Evolutionary conservation across 2,797 vertebrate species (phyloP).

Genomic region (Phrynocephalus vlangalii): DNA sequence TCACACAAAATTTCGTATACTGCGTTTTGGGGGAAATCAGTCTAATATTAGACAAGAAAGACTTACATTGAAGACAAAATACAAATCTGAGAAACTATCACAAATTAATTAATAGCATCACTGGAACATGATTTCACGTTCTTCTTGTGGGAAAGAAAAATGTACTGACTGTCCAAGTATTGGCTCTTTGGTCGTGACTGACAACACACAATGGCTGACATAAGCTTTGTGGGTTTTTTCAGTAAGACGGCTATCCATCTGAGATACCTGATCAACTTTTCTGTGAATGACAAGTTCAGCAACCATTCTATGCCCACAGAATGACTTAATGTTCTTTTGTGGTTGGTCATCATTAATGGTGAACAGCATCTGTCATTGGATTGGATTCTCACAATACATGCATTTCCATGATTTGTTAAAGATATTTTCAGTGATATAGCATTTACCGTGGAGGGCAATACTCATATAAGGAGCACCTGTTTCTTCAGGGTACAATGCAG

Average conservation of each 20-base stretch:
- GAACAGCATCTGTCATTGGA: background rate
- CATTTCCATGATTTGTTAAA: no score
- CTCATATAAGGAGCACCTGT: no score
- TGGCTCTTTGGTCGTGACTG: background rate
- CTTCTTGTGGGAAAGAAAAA: background rate
- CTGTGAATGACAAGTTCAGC: background rate
- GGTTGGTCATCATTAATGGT: background rate
- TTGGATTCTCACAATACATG: no score
- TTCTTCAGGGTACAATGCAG: background rate
- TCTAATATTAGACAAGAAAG: background rate
- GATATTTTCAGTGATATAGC: no score
- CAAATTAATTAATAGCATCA: background rate
- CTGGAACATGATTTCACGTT: background rate
- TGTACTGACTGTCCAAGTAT: background rate
- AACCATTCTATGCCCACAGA: background rate
- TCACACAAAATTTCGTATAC: background rate
- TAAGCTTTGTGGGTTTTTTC: fast-evolving
- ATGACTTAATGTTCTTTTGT: background rate
- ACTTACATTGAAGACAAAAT: background rate
- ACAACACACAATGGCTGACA: background rate
- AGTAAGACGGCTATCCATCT: conserved; percentile 33
- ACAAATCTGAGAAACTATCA: background rate
- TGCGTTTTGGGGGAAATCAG: background rate
- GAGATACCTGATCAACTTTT: conserved; percentile 28
- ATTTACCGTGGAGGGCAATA: no score